Conservation (phyloP, 2,888 invertebrate genomes). For the Aelia acuminata region DNA sequence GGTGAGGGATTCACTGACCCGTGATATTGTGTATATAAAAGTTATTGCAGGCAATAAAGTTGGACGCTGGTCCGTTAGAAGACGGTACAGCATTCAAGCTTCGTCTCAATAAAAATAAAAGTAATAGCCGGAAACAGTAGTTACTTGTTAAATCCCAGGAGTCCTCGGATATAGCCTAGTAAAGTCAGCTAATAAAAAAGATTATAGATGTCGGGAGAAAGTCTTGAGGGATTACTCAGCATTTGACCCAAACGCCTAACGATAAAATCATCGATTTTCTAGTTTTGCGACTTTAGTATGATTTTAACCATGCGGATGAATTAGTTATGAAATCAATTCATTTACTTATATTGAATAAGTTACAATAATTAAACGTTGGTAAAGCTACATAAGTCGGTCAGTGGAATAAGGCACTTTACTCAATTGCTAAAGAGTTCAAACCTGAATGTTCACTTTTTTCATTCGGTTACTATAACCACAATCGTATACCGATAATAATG, state of each 20-base stretch:
- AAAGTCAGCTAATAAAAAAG: background rate
- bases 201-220: background rate
- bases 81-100: background rate
- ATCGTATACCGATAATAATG: no score
- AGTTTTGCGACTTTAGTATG: no score
- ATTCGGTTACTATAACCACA: no score
- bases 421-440: no score
- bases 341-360: no score
- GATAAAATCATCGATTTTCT: no score
- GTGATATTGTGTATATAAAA: background rate
- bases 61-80: background rate
- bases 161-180: background rate
- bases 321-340: no score
- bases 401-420: no score
- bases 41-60: slow-evolving; percentile 8
- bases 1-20: background rate
- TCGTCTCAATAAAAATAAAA: background rate
- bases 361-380: no score
- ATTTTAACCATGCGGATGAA: no score
- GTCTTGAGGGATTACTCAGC: background rate
- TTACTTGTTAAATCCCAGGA: background rate
- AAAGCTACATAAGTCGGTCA: no score
- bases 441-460: no score
- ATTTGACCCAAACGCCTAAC: background rate
- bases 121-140: background rate